Evolutionary conservation across 2,888 invertebrate genomes (phyloP), one percentile per base, ranked within the genome.

Genomic region (Monoplex corrugatus): DNA sequence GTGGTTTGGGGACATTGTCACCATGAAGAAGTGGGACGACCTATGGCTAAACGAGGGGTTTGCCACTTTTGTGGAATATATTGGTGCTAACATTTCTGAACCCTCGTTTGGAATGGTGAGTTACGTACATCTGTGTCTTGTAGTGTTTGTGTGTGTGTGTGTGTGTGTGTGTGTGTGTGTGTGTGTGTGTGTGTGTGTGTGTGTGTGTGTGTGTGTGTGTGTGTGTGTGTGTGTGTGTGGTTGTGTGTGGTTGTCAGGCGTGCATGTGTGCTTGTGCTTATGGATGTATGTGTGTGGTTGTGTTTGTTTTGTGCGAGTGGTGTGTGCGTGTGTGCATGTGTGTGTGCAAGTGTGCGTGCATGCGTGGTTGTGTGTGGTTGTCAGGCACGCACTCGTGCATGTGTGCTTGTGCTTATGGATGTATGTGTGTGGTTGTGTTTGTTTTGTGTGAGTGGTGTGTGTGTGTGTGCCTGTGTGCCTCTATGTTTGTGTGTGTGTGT

Each of bases 21-120:
- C 98, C 8, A 98, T 98, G 98, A 97, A 97, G 92, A 98, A 98
- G 98, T 96, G 96, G 96, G 98, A 98, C 95, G 98, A 99, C 95
- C 92, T 96, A 5, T 96, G 99, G 99, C 96, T 99, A 40, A 99
- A 99, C 95, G 98, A 98, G 96, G 99, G 99, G 0, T 99, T 99
- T 95, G 99, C 99, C 3, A 97, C 97, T 1, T 99, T 98, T 95
- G 98, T 99, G 96, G 97, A 98, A 96, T 98, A 97, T 90, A 92
- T 95, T 19, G 98, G 98, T 2, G 97, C 98, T 0, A 96, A 97
- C 93, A 96, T 97, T 32, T 97, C 91, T 1, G 89, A 89, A 16
- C 78, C 78, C 6, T 43, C 78, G 0, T 80, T 80, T 23, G 6
- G 28, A 43, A 44, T 86, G 28, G 88, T 43, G 8, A 80, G 78